These are phyloP conservation scores for Cephus pygmeus DNA, from an alignment of 2,888 invertebrate genomes.

Conservation along the genomic window DNA sequence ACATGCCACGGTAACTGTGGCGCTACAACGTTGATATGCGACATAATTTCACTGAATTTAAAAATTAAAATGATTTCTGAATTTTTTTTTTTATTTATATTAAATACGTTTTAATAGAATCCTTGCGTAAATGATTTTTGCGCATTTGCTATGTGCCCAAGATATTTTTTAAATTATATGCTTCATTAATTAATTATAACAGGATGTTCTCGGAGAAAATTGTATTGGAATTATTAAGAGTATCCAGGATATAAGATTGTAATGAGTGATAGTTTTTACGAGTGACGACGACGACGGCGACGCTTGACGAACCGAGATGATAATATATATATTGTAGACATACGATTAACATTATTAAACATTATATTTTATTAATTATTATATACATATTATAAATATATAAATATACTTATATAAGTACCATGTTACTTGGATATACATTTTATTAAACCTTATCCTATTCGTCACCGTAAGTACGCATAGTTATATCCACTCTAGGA, in stretches of 20 bases:
- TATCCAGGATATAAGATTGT: conserved; percentile 11
- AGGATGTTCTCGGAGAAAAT: background rate
- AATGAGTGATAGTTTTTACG: conserved; percentile 21
- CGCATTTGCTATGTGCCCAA: background rate
- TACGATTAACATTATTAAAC: conserved; percentile 59
- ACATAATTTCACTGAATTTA: background rate
- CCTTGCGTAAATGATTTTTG: background rate
- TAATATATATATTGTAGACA: conserved; percentile 56
- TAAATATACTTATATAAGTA: conserved; percentile 53
- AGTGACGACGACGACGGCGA: conserved; percentile 49
- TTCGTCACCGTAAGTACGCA: background rate
- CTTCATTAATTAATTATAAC: background rate
- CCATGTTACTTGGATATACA: conserved; percentile 56
- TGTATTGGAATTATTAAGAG: background rate
- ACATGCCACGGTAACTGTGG: background rate
- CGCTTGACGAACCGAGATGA: conserved; percentile 42
- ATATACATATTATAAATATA: conserved; percentile 52
- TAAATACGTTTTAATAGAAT: background rate
- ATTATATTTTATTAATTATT: conserved; percentile 63
- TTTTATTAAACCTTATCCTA: conserved; percentile 33
- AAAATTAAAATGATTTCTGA: background rate
- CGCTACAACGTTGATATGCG: background rate
- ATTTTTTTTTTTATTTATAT: background rate
- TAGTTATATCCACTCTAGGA: background rate
- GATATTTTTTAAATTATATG: background rate